Percentiles rank a stretch among this genome's conserved stretches.
phyloP scores from a whole-genome alignment of 2,113 vertebrate species.

The Lepisosteus oculatus region DNA sequence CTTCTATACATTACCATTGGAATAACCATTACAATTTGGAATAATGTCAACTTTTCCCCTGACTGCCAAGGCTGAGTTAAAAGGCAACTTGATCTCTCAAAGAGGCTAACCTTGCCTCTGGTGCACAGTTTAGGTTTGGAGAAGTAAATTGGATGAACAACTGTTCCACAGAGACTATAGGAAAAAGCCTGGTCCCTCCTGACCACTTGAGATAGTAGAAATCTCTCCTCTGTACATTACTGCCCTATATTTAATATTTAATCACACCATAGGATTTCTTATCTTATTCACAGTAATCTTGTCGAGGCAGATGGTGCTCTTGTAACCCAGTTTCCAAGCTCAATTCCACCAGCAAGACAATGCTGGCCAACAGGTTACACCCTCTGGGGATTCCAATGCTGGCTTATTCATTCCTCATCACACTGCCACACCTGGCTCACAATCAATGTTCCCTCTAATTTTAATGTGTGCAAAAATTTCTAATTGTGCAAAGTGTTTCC shows the following conservation, averaged over 20 bases:
- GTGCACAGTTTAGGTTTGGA: no score
- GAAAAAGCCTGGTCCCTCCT: not conserved
- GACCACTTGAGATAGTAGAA: not conserved
- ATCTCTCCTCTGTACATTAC: not conserved
- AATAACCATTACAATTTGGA: no score
- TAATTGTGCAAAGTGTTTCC: no score
- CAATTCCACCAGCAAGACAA: not conserved
- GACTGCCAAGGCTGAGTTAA: no score
- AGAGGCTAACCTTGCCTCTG: no score
- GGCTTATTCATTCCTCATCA: no score
- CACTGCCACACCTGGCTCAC: no score
- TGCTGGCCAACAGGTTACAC: not conserved
- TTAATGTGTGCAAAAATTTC: no score
- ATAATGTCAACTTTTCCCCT: no score
- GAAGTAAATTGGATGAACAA: not conserved
- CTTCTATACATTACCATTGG: no score
- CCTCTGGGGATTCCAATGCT: not conserved
- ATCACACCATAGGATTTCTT: conserved; percentile 3
- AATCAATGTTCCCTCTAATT: no score
- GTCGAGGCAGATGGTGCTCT: conserved; percentile 5
- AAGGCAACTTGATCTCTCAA: no score
- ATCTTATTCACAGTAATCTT: not conserved
- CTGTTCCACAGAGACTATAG: not conserved
- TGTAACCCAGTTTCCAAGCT: not conserved
- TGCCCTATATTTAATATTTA: conserved; percentile 10